Conservation (phyloP, 2,888 invertebrate genomes). For the Theretra japonica region DNA sequence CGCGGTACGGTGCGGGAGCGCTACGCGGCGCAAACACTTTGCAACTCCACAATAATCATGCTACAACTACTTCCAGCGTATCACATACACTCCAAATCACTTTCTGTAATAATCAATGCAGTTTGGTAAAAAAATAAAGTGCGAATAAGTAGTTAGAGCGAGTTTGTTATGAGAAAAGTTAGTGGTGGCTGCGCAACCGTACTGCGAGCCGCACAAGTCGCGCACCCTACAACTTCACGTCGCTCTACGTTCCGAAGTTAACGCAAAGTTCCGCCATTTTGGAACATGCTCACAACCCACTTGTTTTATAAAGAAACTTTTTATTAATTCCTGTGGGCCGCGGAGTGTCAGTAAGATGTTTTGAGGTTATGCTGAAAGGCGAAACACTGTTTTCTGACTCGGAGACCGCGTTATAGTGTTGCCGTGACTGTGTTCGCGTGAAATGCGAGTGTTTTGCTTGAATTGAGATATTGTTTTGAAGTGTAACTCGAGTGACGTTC, state of each 20-base stretch:
- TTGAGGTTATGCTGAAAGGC: slow-evolving; percentile 81
- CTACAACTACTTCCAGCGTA: slow-evolving; percentile 62
- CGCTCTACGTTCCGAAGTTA: slow-evolving; percentile 85
- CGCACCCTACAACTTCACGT: slow-evolving; percentile 84
- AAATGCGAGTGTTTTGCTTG: slow-evolving; percentile 68
- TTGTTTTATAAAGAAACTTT: slow-evolving; percentile 86
- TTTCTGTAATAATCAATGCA: slow-evolving; percentile 54
- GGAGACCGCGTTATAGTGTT: slow-evolving; percentile 61
- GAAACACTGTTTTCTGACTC: slow-evolving; percentile 73
- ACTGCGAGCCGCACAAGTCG: slow-evolving; percentile 67
- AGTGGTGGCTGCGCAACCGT: slow-evolving; percentile 71
- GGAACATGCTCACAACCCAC: slow-evolving; percentile 86
- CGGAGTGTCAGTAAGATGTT: slow-evolving; percentile 85
- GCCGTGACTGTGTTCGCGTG: slow-evolving; percentile 55
- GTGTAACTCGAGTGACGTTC: slow-evolving; percentile 75
- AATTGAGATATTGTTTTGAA: slow-evolving; percentile 80
- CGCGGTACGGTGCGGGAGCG: slow-evolving; percentile 66
- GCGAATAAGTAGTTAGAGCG: slow-evolving; percentile 67
- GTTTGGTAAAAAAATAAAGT: slow-evolving; percentile 56
- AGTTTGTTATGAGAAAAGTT: slow-evolving; percentile 78
- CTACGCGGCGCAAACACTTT: slow-evolving; percentile 62
- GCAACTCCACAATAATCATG: slow-evolving; percentile 55
- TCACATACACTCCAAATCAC: slow-evolving; percentile 49
- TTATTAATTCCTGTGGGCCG: slow-evolving; percentile 86
- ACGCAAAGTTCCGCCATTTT: slow-evolving; percentile 86